Base-by-base conservation (phyloP, 2,888 invertebrate species). In the Pardosa pseudoannulata region DNA sequence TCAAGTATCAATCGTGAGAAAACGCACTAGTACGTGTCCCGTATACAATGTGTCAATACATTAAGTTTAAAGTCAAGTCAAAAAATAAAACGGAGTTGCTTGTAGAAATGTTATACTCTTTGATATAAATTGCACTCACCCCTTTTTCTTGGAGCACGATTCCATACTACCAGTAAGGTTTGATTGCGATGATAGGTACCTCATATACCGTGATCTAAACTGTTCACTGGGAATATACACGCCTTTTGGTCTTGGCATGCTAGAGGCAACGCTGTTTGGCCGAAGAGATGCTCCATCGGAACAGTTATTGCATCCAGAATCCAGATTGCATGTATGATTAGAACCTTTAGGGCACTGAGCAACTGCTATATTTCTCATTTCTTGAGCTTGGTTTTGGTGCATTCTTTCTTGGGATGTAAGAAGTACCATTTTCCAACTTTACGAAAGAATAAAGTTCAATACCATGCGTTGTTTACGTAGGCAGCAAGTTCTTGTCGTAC, bases 41-140 rank as follows among this genome's bases (percentile, higher is more conserved):
- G n/a, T n/a, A n/a, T n/a, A n/a, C n/a, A n/a, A n/a, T n/a, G n/a
- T n/a, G n/a, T n/a, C n/a, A n/a, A n/a, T n/a, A n/a, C n/a, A n/a
- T n/a, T n/a, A n/a, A n/a, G n/a, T n/a, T n/a, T n/a, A n/a, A n/a
- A n/a, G n/a, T n/a, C n/a, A n/a, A n/a, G n/a, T n/a, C n/a, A n/a
- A n/a, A n/a, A n/a, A n/a, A n/a, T n/a, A n/a, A n/a, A n/a, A n/a
- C n/a, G n/a, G n/a, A n/a, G n/a, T n/a, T n/a, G n/a, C n/a, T n/a
- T n/a, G n/a, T n/a, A n/a, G n/a, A n/a, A n/a, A n/a, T n/a, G n/a
- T n/a, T n/a, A n/a, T n/a, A n/a, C n/a, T n/a, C n/a, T n/a, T n/a
- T n/a, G n/a, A n/a, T n/a, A n/a, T n/a, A n/a, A n/a, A n/a, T 36
- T 7, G n/a, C 11, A 83, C 86, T 86, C 46, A 86, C 86, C 86